Conservation (phyloP, 2,113 vertebrate genomes). For the Protobothrops flavoviridis region DNA sequence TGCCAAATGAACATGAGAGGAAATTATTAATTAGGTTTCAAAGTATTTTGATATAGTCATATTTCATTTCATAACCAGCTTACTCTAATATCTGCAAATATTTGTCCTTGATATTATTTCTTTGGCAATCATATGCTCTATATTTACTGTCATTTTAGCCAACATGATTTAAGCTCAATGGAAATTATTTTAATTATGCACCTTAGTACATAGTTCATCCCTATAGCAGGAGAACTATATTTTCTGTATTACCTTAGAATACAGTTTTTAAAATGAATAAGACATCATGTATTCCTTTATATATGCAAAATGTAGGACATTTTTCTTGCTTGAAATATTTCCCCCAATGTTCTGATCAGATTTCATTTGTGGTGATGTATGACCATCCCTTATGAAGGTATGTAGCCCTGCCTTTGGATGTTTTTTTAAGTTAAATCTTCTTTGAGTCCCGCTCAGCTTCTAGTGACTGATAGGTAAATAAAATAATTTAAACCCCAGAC, state of each 20-base stretch:
- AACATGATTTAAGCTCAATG: not conserved
- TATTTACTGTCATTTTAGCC: not conserved
- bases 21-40: conserved; percentile 10
- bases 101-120: conserved; percentile 17
- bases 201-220: not conserved
- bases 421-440: not conserved
- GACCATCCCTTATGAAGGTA: not conserved
- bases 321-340: not conserved
- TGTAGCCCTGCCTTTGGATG: not conserved
- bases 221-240: not conserved
- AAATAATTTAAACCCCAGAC: not conserved
- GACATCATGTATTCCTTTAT: not conserved
- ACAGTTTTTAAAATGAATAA: not conserved
- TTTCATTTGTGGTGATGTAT: not conserved
- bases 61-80: conserved; percentile 18
- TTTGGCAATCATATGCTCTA: not conserved
- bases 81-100: conserved; percentile 12
- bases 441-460: not conserved
- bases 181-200: not conserved
- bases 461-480: not conserved
- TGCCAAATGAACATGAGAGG: not conserved
- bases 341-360: not conserved
- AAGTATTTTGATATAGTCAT: conserved; percentile 19
- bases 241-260: not conserved
- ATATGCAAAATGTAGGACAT: not conserved